Conservation (phyloP, 2,797 vertebrate genomes). For the Peromyscus eremicus region DNA sequence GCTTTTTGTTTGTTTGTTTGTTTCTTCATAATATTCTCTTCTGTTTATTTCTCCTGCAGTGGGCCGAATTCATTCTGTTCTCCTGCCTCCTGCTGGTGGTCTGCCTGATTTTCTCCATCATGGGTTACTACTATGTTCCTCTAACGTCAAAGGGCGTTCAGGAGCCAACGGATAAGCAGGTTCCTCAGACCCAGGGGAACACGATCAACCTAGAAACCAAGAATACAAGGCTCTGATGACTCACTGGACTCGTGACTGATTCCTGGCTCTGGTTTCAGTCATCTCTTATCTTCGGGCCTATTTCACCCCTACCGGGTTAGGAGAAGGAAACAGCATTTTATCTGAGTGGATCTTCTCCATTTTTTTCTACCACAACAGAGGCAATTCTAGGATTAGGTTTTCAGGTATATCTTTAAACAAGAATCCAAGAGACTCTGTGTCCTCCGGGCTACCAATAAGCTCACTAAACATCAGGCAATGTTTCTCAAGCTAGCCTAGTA, state of each 20-base stretch:
- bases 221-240: slow-evolving; percentile 87
- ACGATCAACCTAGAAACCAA: slow-evolving; percentile 84
- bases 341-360: neutral
- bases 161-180: slow-evolving; percentile 72
- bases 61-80: slow-evolving; percentile 97
- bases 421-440: neutral
- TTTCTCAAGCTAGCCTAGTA: neutral
- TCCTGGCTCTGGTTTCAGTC: neutral
- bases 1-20: neutral
- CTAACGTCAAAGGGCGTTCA: slow-evolving; percentile 89
- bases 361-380: slow-evolving; percentile 54
- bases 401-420: slow-evolving; percentile 41
- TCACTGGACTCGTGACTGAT: neutral
- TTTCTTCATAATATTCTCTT: slow-evolving; percentile 25
- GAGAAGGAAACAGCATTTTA: neutral
- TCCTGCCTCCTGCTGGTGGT: slow-evolving; percentile 93
- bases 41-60: slow-evolving; percentile 75
- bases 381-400: slow-evolving; percentile 47
- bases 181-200: slow-evolving; percentile 33
- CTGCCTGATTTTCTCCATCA: slow-evolving; percentile 96
- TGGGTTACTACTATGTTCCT: slow-evolving; percentile 95
- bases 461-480: neutral
- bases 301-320: neutral
- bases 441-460: neutral
- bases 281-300: slow-evolving; percentile 4